Conservation (phyloP, 2,797 vertebrate species). For the Sebastiscus albofasciatus region DNA sequence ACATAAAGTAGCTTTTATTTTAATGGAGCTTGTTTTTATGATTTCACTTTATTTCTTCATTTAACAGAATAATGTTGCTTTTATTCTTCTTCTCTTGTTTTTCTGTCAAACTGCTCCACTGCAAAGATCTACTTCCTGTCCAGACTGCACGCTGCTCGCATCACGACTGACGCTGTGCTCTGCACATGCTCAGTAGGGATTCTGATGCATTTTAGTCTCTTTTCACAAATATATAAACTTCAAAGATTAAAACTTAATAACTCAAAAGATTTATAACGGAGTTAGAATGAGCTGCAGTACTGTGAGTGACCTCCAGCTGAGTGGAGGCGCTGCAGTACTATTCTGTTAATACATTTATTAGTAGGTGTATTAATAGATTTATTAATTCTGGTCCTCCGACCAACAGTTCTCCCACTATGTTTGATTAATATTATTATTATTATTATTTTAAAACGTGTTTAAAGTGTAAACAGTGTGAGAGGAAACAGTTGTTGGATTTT, state of each 20-base stretch:
- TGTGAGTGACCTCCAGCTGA: too few species aligned
- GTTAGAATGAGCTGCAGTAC: too few species aligned
- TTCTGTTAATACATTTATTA: background rate
- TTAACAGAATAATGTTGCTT: background rate
- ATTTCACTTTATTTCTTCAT: background rate
- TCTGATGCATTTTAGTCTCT: background rate
- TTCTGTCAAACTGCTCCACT: conserved; percentile 12
- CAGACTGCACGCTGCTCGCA: background rate
- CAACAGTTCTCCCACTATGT: background rate
- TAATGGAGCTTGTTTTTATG: conserved; percentile 32
- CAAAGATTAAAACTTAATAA: background rate
- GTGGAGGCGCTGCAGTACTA: too few species aligned
- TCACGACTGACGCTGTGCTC: background rate
- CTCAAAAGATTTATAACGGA: background rate
- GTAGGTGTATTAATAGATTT: background rate
- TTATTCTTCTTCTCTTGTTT: background rate
- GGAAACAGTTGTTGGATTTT: background rate
- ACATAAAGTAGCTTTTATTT: conserved; percentile 45
- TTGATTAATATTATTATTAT: background rate
- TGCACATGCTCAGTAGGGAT: background rate
- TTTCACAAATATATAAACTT: background rate
- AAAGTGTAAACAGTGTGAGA: background rate
- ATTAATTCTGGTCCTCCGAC: background rate
- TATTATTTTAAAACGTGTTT: background rate
- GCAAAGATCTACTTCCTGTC: conserved; percentile 29